Conservation (phyloP, 2,888 invertebrate species). For the Drosophila lutescens region DNA sequence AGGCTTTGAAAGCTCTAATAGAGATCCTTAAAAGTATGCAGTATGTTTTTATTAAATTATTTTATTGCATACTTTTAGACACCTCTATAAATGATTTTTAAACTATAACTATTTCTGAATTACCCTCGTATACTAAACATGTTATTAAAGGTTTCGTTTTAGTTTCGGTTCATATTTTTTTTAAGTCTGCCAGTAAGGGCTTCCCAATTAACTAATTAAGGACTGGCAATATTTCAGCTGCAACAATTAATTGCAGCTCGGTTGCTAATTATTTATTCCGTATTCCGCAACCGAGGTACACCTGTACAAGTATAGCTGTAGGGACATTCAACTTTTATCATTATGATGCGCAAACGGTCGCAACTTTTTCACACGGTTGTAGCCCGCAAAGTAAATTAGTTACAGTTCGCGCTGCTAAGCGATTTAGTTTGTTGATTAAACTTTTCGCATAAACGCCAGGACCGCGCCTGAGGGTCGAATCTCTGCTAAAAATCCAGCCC, state of each 20-base stretch:
- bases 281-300: conserved; percentile 3
- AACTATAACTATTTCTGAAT: too few relatives aligned
- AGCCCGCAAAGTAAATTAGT: conserved; percentile 66
- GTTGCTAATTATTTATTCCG: conserved; percentile 34
- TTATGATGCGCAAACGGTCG: conserved; percentile 75
- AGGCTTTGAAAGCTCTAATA: too few relatives aligned
- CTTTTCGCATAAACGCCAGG: conserved; percentile 72
- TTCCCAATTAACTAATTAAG: neutral
- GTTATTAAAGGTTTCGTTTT: too few relatives aligned
- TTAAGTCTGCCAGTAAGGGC: too few relatives aligned
- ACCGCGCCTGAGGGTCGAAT: conserved; percentile 56
- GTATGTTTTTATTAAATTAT: too few relatives aligned
- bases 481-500: conserved; percentile 11
- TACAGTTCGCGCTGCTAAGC: conserved; percentile 71
- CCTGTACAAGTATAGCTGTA: conserved; percentile 33
- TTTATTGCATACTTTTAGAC: too few relatives aligned
- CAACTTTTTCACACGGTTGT: conserved; percentile 56
- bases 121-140: too few relatives aligned
- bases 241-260: conserved; percentile 48
- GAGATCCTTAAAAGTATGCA: too few relatives aligned
- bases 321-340: conserved; percentile 73
- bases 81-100: too few relatives aligned
- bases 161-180: too few relatives aligned
- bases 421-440: conserved; percentile 77
- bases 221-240: conserved; percentile 8